phyloP scores from a whole-genome alignment of 1,140 invertebrate genomes.

The Plodia interpunctella region DNA sequence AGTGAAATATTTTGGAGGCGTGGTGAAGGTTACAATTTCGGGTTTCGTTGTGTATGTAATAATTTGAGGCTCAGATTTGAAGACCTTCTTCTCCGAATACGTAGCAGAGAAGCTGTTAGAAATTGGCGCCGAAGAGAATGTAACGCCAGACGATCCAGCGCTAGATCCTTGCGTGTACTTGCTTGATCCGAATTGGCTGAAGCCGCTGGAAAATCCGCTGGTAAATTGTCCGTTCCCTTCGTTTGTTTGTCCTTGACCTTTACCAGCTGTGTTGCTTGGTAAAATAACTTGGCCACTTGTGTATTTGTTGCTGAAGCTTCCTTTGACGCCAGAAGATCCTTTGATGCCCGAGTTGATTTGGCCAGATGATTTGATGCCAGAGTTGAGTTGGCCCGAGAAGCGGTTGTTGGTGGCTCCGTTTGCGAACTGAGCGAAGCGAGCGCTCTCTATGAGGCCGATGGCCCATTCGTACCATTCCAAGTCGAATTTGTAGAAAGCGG shows the following conservation, averaged over 20 bases:
- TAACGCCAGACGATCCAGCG: too few species aligned
- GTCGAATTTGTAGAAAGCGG: slow-evolving; percentile 73
- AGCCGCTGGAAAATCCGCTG: slow-evolving; percentile 16
- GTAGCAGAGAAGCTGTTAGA: slow-evolving; percentile 49
- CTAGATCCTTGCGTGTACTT: slow-evolving; percentile 20
- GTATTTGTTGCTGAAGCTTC: slow-evolving; percentile 11
- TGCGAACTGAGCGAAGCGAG: slow-evolving; percentile 46
- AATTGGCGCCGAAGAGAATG: slow-evolving; percentile 38
- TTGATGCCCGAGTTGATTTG: slow-evolving; percentile 25
- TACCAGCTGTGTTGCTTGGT: not conserved
- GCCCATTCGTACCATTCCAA: slow-evolving; percentile 73
- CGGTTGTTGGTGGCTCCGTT: slow-evolving; percentile 28
- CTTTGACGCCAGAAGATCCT: slow-evolving; percentile 24
- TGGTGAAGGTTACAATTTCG: slow-evolving; percentile 35
- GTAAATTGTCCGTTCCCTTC: slow-evolving; percentile 18
- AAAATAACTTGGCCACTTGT: not conserved
- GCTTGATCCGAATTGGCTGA: slow-evolving; percentile 27
- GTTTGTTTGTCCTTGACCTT: not conserved
- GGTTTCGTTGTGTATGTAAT: slow-evolving; percentile 40
- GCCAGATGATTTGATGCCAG: not conserved
- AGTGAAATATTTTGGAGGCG: slow-evolving; percentile 45
- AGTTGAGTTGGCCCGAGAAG: slow-evolving; percentile 24
- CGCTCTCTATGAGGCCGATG: slow-evolving; percentile 59
- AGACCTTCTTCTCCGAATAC: slow-evolving; percentile 56
- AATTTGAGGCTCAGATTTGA: slow-evolving; percentile 51